A percentile compares a stretch with the other conserved stretches of the same genome.
These are phyloP conservation scores for Apus apus DNA, from an alignment of 2,113 vertebrate species.

Conservation along the genomic window DNA sequence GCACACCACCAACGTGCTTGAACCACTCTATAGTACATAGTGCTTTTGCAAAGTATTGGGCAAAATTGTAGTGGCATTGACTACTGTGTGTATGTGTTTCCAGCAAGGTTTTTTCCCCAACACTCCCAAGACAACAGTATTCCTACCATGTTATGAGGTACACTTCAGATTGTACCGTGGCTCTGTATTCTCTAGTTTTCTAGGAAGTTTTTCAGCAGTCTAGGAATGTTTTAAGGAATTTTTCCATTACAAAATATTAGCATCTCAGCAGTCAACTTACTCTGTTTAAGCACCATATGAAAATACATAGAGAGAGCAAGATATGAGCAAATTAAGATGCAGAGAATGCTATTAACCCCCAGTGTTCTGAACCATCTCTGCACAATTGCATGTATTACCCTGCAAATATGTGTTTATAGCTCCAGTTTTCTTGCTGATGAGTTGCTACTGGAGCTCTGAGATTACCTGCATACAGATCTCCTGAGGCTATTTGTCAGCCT, in stretches of 20 bases:
- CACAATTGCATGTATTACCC: neutral
- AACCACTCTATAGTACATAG: neutral
- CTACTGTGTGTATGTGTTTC: neutral
- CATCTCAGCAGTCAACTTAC: neutral
- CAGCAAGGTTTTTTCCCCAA: neutral
- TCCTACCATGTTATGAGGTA: neutral
- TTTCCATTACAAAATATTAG: neutral
- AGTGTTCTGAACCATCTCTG: neutral
- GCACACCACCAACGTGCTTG: neutral
- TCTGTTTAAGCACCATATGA: neutral
- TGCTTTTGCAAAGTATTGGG: neutral
- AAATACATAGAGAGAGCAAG: neutral
- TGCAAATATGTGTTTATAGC: neutral
- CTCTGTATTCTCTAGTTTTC: neutral
- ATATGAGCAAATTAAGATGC: neutral
- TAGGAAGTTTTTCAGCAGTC: neutral
- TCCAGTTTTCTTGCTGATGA: neutral
- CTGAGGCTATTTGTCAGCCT: neutral
- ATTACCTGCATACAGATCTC: neutral
- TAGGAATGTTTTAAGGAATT: conserved; percentile 16
- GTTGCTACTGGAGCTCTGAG: neutral
- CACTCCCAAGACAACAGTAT: neutral
- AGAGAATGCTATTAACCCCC: neutral
- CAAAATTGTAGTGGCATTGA: neutral
- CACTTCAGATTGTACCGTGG: neutral